These are phyloP conservation scores for Phymatocera aterrima DNA, from an alignment of 2,888 invertebrate genomes.

Conservation along the genomic window DNA sequence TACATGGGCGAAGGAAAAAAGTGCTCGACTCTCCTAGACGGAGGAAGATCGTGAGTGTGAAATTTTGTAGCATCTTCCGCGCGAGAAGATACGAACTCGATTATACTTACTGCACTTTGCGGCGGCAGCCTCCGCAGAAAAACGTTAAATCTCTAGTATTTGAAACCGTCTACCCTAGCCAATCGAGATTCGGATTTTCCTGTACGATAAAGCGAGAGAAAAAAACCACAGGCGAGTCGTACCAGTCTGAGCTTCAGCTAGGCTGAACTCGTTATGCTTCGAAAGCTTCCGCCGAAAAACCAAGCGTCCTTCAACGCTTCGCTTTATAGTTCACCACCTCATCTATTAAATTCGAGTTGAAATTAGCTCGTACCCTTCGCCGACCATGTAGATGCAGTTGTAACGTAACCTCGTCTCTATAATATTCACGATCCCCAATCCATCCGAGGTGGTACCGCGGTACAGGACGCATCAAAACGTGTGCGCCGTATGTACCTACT, in stretches of 20 bases:
- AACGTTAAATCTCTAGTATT: slow-evolving; percentile 27
- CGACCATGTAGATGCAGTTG: slow-evolving; percentile 36
- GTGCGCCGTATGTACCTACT: not conserved
- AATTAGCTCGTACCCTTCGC: slow-evolving; percentile 36
- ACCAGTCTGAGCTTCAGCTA: not conserved
- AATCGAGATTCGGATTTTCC: slow-evolving; percentile 32
- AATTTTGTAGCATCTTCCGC: slow-evolving; percentile 19
- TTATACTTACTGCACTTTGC: slow-evolving; percentile 33
- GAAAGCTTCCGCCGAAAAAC: slow-evolving; percentile 26
- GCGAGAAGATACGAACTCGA: slow-evolving; percentile 27
- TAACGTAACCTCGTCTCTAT: slow-evolving; percentile 23
- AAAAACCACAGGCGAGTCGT: slow-evolving; percentile 8
- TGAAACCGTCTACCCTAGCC: slow-evolving; percentile 32
- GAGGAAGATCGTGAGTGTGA: not conserved
- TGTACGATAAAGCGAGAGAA: slow-evolving; percentile 23
- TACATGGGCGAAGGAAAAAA: not conserved
- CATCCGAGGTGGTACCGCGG: not conserved
- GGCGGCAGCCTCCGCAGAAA: not conserved
- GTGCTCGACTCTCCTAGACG: not conserved
- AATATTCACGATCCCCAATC: slow-evolving; percentile 6
- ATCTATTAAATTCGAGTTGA: slow-evolving; percentile 33
- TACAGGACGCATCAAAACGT: not conserved
- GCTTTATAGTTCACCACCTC: slow-evolving; percentile 32
- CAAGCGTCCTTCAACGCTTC: not conserved
- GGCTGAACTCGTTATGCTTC: slow-evolving; percentile 22